Evolutionary conservation across 2,797 vertebrate genomes (phyloP), one percentile per base, ranked within the genome.

Genomic region (Nannoperca australis): DNA sequence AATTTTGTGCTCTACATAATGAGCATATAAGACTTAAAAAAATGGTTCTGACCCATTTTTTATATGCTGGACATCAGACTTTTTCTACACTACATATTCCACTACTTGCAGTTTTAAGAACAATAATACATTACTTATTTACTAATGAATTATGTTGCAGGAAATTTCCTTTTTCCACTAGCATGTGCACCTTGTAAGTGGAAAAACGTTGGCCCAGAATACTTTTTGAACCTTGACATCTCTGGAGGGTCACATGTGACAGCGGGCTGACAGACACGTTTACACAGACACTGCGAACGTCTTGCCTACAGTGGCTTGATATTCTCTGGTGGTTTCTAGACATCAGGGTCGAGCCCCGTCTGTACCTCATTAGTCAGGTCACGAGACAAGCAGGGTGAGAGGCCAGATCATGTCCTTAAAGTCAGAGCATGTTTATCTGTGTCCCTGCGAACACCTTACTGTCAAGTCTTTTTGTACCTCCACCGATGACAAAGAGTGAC

Each of bases 291-390:
- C 58, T 9, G 61, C 14, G 22, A 74, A 61, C 13, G 66, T 66
- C 55, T 72, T 40, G 55, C 54, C 70, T 70, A 66, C 83, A 73
- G 62, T 75, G 67, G 66, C 77, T 79, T 75, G 70, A 71, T 83
- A 78, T 81, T 82, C 86, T 85, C 84, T 76, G 36, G 89, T 83
- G 81, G 67, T 73, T 85, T 82, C 62, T 36, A 70, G 75, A 87
- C 67, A 61, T 73, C 44, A 68, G 80, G 87, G 90, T 91, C 89
- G 82, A 45, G 81, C 72, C 86, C 80, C 3, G 59, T 75, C 79
- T 90, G 85, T 90, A 79, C 81, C 88, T 93, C 89, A 90, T 93
- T 92, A 91, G 89, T 85, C 83, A 84, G 88, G 90, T 91, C 87
- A 87, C 6, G 18, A 80, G 86, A 84, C 70, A 50, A 70, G 80